Conservation (phyloP, 2,888 invertebrate genomes). For the Clostera curtula region DNA sequence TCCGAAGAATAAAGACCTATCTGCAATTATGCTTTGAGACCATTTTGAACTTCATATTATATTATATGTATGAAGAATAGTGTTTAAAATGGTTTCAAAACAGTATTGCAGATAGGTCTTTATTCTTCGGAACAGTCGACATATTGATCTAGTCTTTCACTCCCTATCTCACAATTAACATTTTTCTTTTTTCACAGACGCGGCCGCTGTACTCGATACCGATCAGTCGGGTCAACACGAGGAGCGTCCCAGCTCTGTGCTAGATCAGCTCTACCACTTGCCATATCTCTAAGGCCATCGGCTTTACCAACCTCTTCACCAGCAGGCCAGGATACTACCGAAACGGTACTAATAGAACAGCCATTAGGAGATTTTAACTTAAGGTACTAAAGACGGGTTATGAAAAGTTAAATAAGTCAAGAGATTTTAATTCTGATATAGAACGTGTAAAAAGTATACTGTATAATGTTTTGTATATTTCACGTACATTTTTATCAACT, state of each 20-base stretch:
- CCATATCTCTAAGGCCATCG: constrained; percentile 83
- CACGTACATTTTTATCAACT: too few species aligned
- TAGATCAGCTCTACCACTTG: constrained; percentile 82
- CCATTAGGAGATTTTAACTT: constrained; percentile 43
- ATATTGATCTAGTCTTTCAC: not conserved
- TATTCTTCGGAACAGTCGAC: too few species aligned
- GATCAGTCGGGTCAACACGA: constrained; percentile 81
- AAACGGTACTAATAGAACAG: constrained; percentile 50
- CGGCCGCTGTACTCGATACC: constrained; percentile 80
- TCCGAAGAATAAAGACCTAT: too few species aligned
- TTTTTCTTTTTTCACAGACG: constrained; percentile 66
- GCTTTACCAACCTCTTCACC: constrained; percentile 40
- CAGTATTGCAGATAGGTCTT: too few species aligned
- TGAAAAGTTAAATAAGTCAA: not conserved
- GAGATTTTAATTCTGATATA: not conserved
- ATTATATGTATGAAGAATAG: too few species aligned
- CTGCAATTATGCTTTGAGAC: too few species aligned
- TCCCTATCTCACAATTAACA: too few species aligned
- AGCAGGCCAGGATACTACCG: constrained; percentile 44
- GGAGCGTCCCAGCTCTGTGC: constrained; percentile 82
- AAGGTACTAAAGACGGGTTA: constrained; percentile 31
- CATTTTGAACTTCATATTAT: not conserved
- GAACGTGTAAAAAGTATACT: not conserved
- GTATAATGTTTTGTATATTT: too few species aligned
- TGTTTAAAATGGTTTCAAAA: too few species aligned